Base-by-base conservation (phyloP, 1,140 invertebrate genomes). In the Bacillus rossius region DNA sequence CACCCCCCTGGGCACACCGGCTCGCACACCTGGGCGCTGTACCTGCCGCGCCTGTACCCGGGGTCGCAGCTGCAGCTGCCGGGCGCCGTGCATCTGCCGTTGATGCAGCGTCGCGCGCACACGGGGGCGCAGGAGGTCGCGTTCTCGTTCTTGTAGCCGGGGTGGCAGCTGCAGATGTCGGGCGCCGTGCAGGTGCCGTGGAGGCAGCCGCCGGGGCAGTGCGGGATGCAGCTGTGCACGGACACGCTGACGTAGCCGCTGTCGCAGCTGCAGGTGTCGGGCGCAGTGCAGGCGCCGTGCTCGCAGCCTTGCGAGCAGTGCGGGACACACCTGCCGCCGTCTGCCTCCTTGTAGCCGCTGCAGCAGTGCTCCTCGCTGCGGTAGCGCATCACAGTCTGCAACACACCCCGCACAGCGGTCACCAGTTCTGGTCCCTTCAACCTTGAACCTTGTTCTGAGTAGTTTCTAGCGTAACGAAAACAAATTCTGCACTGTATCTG, bases 61-160 rank as follows among this genome's bases (percentile, higher is more conserved):
- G 58, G 56, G 7, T 73, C 69, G 61, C 80, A 82, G 8, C 63
- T 67, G 57, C 79, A 80, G 14, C 68, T 62, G 60, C 77, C 73
- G 8, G 66, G 65, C 0, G 70, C 73, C 5, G 69, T 65, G 61
- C 80, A 82, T 10, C 69, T 67, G 1, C 74, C 73, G 51, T 78
- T 77, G 48, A 73, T n/a, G 59, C 68, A 79, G 0, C 68, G 63
- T 34, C 55, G 48, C 0, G 68, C 65, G 57, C 78, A 77, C 0
- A 51, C 52, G 7, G 66, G 53, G 16, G 38, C 26, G 37, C 50
- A 53, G 8, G 8, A 8, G 25, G 25, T 37, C 25, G 17, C 50
- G 25, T 20, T 40, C 10, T 29, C 10, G 8, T 53, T 53, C 13
- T 61, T 61, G 60, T 76, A 82, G 40, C 74, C 74, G 49, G 71